Conservation (phyloP, 2,113 vertebrate genomes). For the Rhegmatorhina hoffmannsi region DNA sequence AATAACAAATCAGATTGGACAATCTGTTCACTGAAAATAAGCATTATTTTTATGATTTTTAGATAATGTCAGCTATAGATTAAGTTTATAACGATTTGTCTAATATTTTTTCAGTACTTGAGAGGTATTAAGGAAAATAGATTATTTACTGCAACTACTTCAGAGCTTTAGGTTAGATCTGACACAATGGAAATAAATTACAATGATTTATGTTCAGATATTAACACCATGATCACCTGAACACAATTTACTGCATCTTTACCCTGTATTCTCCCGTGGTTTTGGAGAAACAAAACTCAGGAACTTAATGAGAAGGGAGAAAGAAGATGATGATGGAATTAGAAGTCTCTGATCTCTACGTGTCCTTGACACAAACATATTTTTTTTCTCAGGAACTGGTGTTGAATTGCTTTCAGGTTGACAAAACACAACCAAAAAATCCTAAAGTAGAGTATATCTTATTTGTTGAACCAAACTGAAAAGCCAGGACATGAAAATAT, state of each 20-base stretch:
- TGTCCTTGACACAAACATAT: neutral
- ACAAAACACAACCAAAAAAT: constrained; percentile 8
- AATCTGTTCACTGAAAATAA: neutral
- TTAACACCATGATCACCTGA: neutral
- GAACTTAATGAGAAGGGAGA: neutral
- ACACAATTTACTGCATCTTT: neutral
- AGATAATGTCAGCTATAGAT: neutral
- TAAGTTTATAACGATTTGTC: neutral
- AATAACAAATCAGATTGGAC: neutral
- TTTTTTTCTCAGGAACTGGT: neutral
- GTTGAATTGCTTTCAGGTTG: constrained; percentile 1
- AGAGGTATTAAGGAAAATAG: neutral
- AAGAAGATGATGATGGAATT: neutral
- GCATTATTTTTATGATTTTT: neutral
- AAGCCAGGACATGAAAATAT: neutral
- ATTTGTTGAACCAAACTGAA: neutral
- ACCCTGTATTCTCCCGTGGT: neutral
- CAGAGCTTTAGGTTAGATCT: neutral
- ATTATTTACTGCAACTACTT: neutral
- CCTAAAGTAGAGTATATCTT: neutral
- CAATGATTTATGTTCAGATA: neutral
- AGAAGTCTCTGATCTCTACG: neutral
- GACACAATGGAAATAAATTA: neutral
- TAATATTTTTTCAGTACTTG: neutral
- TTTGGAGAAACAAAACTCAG: neutral